Base-by-base conservation (phyloP, 2,113 vertebrate species). In the Mystacornis crossleyi region DNA sequence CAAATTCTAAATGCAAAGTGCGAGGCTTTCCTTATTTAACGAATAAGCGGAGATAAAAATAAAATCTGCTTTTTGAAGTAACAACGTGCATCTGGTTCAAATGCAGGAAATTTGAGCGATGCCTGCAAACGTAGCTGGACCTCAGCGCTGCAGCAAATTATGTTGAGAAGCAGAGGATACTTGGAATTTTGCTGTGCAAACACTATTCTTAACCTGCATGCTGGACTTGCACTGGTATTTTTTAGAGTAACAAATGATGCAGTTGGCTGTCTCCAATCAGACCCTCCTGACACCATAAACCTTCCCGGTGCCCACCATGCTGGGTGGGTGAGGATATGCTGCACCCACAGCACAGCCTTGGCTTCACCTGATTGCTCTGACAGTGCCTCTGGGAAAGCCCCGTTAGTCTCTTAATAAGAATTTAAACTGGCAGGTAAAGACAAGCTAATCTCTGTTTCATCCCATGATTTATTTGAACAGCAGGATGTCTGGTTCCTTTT, bases 31-130 rank as follows among this genome's bases (percentile, higher is more conserved):
- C 45, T 57, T 65, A 7, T 65, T 75, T 84, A 72, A 48, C 2
- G 5, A 50, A 7, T 51, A 45, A 9, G 8, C 2, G 38, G 40
- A 45, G 58, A 21, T 69, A 43, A 81, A 80, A 86, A 43, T 57
- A 61, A 80, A 66, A 72, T 6, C 48, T 75, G n/a, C 28, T 72
- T 73, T 94, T 90, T 77, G 54, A 54, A 71, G 61, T 74, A 50
- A 15, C 18, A 31, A 0, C 5, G 11, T 47, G 64, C 16, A 19
- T 50, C 81, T 67, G 55, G 38, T 78, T 62, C 12, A 71, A 40
- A 36, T 0, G 0, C 81, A 81, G 73, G 50, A 47, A 51, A 15
- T 26, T 5, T 3, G 1, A 17, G 38, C 0, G 2, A 15, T 50
- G 61, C 53, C 69, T 84, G 51, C 14, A 19, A 58, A 10, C 34